phyloP scores from a whole-genome alignment of 2,888 invertebrate species.

The Apodemia zela region DNA sequence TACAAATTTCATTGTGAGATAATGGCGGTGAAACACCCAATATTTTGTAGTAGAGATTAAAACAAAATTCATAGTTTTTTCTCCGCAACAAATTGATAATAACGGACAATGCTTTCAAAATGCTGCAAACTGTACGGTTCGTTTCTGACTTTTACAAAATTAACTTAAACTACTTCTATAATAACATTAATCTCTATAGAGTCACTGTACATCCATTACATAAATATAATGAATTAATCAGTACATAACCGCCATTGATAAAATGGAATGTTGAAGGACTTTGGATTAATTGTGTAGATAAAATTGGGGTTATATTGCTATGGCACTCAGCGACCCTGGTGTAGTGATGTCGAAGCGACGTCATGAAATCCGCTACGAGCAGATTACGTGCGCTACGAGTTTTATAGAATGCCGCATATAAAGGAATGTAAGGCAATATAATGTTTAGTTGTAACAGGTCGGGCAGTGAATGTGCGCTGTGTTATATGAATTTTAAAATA shows the following conservation, averaged over 20 bases:
- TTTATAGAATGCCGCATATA: neutral
- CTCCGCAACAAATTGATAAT: too few relatives aligned
- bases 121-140: too few relatives aligned
- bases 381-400: slow-evolving; percentile 5
- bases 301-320: neutral
- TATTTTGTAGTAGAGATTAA: too few relatives aligned
- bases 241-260: neutral
- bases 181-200: too few relatives aligned
- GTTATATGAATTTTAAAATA: slow-evolving; percentile 11
- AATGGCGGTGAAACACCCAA: too few relatives aligned
- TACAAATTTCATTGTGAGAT: too few relatives aligned
- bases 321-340: neutral
- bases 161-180: too few relatives aligned
- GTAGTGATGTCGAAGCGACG: neutral
- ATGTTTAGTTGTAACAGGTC: neutral
- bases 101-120: too few relatives aligned
- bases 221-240: neutral
- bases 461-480: slow-evolving; percentile 16
- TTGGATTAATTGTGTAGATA: neutral
- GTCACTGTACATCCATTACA: too few relatives aligned
- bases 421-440: neutral
- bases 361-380: slow-evolving; percentile 1
- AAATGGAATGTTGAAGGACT: neutral
- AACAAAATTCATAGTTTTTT: too few relatives aligned
- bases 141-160: too few relatives aligned